Conservation (phyloP, 2,797 vertebrate species). For the Microctenopoma lineatum region DNA sequence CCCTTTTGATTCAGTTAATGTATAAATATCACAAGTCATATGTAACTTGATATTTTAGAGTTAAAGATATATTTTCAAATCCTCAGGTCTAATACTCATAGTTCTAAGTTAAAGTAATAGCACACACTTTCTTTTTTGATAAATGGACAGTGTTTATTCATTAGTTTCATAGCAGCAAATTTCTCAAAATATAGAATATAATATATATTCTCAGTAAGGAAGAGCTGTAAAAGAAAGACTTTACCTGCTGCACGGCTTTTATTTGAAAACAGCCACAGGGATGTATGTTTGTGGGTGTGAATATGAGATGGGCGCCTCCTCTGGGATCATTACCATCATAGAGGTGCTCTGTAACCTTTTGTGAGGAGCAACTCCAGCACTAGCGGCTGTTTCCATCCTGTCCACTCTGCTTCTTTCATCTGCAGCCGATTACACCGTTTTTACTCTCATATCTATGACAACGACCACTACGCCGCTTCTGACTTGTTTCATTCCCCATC, state of each 20-base stretch:
- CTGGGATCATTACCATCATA: neutral
- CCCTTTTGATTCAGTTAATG: neutral
- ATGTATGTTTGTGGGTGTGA: neutral
- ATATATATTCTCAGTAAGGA: neutral
- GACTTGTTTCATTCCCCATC: slow-evolving; percentile 35
- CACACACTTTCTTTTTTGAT: neutral
- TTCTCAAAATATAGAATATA: too few species aligned
- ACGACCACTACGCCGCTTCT: slow-evolving; percentile 16
- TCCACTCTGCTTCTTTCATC: slow-evolving; percentile 41
- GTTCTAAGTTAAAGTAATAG: neutral
- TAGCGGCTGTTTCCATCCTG: slow-evolving; percentile 27
- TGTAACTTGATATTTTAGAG: neutral
- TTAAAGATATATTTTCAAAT: neutral
- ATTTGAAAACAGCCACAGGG: neutral
- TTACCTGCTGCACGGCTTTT: neutral
- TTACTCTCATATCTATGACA: slow-evolving; percentile 45
- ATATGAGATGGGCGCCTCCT: neutral
- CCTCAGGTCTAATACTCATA: neutral
- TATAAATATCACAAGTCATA: slow-evolving; percentile 5
- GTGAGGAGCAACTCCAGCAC: slow-evolving; percentile 1
- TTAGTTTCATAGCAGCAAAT: neutral
- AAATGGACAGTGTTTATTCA: neutral
- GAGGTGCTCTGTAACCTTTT: neutral
- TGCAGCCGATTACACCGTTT: slow-evolving; percentile 38
- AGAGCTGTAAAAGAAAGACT: neutral